Evolutionary conservation across 2,888 invertebrate species (phyloP), one percentile per base, ranked within the genome.

Genomic region (Tetanocera ferruginea): DNA sequence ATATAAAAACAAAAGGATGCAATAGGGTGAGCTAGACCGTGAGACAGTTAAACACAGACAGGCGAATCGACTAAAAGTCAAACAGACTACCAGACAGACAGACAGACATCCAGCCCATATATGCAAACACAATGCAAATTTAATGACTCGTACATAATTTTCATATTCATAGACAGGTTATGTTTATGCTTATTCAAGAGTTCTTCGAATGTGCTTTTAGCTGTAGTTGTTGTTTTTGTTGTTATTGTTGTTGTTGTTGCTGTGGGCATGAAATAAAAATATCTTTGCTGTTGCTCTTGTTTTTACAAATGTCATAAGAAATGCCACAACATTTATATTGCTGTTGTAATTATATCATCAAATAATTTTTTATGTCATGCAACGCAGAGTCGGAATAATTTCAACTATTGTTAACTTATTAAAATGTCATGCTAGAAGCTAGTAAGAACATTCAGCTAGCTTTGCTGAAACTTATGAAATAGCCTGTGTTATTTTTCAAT

Each of bases 51-150:
- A 8, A 19, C 14, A 62, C 14, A 28, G 64, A 17, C 31, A 64
- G 64, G 3, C 64, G 34, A 25, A 62, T 3, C 11, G 17, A 69
- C 19, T 17, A 28, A 69, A 28, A 69, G 52, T 2, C 71, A 9
- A 23, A 6, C 34, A 19, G 55, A 43, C 9, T 0, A 17, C 11
- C 43, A 51, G 23, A 19, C 73, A 51, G 51, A 49, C 62, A 49
- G 31, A 17, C 57, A n/a, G 19, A 5, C 6, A 31, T 3, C 5
- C 37, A 17, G 49, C 0, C 1, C 19, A 14, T 19, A 57, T 31
- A 64, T 11, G 57, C n/a, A 34, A 34, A 67, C 19, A 57, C 43
- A 67, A 57, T 73, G 73, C 73, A 73, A 73, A 73, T 73, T 60
- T 62, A 60, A 60, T 73, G 34, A 60, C 57, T 62, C 51, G 70